phyloP scores from a whole-genome alignment of 2,888 invertebrate genomes.

The Tyria jacobaeae region DNA sequence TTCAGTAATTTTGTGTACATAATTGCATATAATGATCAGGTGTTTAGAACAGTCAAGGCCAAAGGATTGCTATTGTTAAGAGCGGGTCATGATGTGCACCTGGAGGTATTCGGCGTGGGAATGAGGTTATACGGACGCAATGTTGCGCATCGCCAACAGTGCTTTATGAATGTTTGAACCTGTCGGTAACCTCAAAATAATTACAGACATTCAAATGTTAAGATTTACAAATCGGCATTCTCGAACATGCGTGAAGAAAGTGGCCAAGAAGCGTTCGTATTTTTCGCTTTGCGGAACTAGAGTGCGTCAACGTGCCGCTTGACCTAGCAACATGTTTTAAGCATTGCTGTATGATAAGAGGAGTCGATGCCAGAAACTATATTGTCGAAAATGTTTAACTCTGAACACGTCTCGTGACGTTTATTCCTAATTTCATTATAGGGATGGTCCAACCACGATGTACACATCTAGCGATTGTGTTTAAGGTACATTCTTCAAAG shows the following conservation, averaged over 20 bases:
- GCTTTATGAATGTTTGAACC: conserved; percentile 54
- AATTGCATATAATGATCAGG: conserved; percentile 43
- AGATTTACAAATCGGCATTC: conserved; percentile 26
- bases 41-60: conserved; percentile 61
- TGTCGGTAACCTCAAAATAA: conserved; percentile 37
- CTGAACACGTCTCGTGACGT: conserved; percentile 2
- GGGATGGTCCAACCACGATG: neutral
- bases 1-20: conserved; percentile 22
- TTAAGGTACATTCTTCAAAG: conserved; percentile 13
- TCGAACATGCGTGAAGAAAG: conserved; percentile 45
- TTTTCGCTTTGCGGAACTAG: conserved; percentile 35
- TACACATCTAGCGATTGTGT: conserved; percentile 9
- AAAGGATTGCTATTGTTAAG: conserved; percentile 52
- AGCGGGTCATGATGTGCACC: conserved; percentile 66
- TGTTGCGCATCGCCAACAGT: conserved; percentile 75
- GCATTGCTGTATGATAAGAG: conserved; percentile 36
- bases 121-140: conserved; percentile 81
- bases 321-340: conserved; percentile 46
- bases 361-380: conserved; percentile 17
- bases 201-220: conserved; percentile 31
- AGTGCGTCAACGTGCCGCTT: conserved; percentile 34
- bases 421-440: conserved; percentile 9
- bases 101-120: conserved; percentile 73
- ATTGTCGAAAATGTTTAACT: conserved; percentile 2
- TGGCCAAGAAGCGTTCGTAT: conserved; percentile 30